These are phyloP conservation scores for Zosterops pallidus DNA, from an alignment of 2,113 vertebrate genomes.

Conservation along the genomic window DNA sequence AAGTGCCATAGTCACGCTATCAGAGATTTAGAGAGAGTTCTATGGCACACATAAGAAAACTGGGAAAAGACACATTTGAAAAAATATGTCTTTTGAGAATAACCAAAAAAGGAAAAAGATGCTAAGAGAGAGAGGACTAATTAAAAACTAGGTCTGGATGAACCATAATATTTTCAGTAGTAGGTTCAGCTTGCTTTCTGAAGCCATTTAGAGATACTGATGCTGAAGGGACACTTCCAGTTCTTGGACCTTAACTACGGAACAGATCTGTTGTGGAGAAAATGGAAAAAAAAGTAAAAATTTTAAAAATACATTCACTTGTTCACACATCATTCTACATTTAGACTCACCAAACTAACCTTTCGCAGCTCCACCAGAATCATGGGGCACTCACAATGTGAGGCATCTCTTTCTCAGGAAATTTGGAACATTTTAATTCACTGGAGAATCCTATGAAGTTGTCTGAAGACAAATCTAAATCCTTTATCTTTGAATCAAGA, in stretches of 20 bases:
- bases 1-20: accelerated
- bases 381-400: neutral
- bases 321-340: neutral
- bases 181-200: neutral
- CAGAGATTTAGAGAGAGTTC: neutral
- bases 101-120: neutral
- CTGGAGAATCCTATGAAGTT: neutral
- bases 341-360: neutral
- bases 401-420: neutral
- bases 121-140: neutral
- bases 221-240: neutral
- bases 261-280: neutral
- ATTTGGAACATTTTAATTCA: neutral
- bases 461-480: neutral
- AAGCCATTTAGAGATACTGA: neutral
- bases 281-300: neutral
- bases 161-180: neutral
- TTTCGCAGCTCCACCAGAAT: neutral
- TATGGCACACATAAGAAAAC: neutral
- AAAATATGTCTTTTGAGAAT: neutral
- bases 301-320: neutral
- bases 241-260: neutral
- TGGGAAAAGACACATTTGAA: neutral
- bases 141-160: neutral
- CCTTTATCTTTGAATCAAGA: neutral